A percentile compares a stretch with the other conserved stretches of the same genome.
These are phyloP conservation scores for Dasysyrphus tricinctus DNA, from an alignment of 2,888 invertebrate species.

Conservation along the genomic window DNA sequence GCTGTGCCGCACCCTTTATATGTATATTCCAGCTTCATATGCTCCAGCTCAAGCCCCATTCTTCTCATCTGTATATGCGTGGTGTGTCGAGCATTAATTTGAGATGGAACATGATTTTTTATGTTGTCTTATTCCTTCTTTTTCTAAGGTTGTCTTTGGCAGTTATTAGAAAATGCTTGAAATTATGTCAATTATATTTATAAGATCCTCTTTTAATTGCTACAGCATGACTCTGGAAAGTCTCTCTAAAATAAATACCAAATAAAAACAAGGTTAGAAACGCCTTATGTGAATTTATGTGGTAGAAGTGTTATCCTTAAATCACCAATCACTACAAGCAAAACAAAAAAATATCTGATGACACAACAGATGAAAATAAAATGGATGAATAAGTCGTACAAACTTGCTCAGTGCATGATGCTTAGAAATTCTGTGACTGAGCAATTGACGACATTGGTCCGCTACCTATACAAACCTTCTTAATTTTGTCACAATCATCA, in stretches of 20 bases:
- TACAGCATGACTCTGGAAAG: not conserved
- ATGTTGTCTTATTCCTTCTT: slow-evolving; percentile 12
- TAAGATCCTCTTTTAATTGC: not conserved
- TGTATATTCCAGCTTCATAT: too few relatives aligned
- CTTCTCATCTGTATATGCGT: slow-evolving; percentile 4
- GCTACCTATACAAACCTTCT: too few relatives aligned
- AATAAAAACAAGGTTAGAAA: not conserved
- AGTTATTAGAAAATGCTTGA: not conserved
- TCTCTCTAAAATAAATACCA: not conserved
- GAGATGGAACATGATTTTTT: slow-evolving; percentile 54
- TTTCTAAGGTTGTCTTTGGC: too few relatives aligned
- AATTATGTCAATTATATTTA: not conserved
- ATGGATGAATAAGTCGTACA: not conserved
- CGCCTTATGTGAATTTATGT: not conserved
- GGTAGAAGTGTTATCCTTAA: not conserved
- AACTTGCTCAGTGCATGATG: not conserved
- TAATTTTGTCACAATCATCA: too few relatives aligned
- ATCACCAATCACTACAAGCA: not conserved
- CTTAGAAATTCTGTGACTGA: too few relatives aligned
- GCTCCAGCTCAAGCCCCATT: not conserved
- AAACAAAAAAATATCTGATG: not conserved
- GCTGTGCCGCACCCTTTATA: slow-evolving; percentile 35
- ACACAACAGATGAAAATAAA: not conserved
- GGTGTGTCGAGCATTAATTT: slow-evolving; percentile 40
- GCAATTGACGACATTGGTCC: too few relatives aligned